A percentile compares a stretch with the other conserved stretches of the same genome.
phyloP scores from a whole-genome alignment of 2,888 invertebrate species.

The Amiota mariae region DNA sequence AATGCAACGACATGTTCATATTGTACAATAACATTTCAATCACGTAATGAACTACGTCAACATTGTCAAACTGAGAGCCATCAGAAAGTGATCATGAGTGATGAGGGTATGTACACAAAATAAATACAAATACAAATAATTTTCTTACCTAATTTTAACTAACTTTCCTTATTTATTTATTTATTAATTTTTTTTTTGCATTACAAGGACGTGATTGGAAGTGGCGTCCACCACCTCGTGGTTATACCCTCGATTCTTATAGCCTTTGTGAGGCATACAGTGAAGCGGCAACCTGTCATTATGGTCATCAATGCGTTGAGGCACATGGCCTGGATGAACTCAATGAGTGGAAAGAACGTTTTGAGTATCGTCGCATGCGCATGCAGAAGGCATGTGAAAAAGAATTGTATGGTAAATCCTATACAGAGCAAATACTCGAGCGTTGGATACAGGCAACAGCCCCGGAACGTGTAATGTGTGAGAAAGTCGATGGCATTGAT shows the following conservation, averaged over 20 bases:
- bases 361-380: conserved; percentile 80
- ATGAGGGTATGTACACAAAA: conserved; percentile 75
- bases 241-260: conserved; percentile 79
- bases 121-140: background rate
- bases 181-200: too few species aligned
- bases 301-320: conserved; percentile 82
- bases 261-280: conserved; percentile 78
- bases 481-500: conserved; percentile 77
- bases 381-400: conserved; percentile 80
- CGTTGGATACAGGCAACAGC: conserved; percentile 78
- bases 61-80: conserved; percentile 80
- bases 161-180: conserved; percentile 11
- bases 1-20: conserved; percentile 75
- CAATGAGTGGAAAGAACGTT: conserved; percentile 83
- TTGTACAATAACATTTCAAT: conserved; percentile 76
- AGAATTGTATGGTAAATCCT: conserved; percentile 78
- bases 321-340: conserved; percentile 83
- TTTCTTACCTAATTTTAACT: background rate
- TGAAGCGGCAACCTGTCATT: conserved; percentile 77
- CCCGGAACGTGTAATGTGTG: conserved; percentile 78
- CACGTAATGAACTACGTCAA: conserved; percentile 75
- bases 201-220: conserved; percentile 77
- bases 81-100: conserved; percentile 80
- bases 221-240: conserved; percentile 81
- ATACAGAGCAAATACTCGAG: conserved; percentile 79